Evolutionary conservation across 1,140 invertebrate species (phyloP).

Genomic region (Probaryconus sp.): DNA sequence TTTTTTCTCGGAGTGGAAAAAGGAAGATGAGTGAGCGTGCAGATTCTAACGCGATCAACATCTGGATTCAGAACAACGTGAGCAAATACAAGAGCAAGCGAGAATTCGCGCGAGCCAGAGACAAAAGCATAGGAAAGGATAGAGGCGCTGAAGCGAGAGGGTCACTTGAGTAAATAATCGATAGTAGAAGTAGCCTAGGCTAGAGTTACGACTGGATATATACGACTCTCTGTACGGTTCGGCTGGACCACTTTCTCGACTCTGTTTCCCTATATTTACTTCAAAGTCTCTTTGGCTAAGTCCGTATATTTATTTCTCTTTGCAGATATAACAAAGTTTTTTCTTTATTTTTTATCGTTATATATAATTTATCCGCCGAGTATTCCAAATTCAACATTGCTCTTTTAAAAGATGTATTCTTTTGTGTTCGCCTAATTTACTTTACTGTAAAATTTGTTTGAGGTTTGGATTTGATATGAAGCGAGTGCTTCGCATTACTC

Average conservation of each 20-base stretch:
- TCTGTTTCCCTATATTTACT: constrained; percentile 35
- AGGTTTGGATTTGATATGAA: too few relatives aligned
- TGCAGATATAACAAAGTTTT: neutral
- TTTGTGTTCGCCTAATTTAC: too few relatives aligned
- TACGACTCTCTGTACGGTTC: constrained; percentile 35
- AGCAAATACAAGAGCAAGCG: constrained; percentile 42
- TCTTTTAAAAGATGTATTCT: constrained; percentile 1
- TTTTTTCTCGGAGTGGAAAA: constrained; percentile 30
- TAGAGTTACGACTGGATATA: constrained; percentile 55
- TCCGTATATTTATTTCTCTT: constrained; percentile 23
- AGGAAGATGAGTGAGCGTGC: constrained; percentile 14
- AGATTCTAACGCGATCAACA: constrained; percentile 47
- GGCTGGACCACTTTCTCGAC: constrained; percentile 32
- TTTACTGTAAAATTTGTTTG: too few relatives aligned
- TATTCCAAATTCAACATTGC: neutral
- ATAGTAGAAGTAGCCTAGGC: constrained; percentile 54
- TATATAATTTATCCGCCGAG: constrained; percentile 7
- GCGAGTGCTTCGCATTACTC: constrained; percentile 11
- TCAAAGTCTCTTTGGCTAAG: constrained; percentile 20
- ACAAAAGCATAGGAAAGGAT: constrained; percentile 30
- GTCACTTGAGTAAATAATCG: constrained; percentile 63
- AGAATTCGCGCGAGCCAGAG: constrained; percentile 33
- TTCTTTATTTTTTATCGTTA: constrained; percentile 1
- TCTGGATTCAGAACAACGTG: constrained; percentile 25
- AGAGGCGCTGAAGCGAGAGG: constrained; percentile 48